phyloP scores from a whole-genome alignment of 2,888 invertebrate species.

The Malacosoma neustria region DNA sequence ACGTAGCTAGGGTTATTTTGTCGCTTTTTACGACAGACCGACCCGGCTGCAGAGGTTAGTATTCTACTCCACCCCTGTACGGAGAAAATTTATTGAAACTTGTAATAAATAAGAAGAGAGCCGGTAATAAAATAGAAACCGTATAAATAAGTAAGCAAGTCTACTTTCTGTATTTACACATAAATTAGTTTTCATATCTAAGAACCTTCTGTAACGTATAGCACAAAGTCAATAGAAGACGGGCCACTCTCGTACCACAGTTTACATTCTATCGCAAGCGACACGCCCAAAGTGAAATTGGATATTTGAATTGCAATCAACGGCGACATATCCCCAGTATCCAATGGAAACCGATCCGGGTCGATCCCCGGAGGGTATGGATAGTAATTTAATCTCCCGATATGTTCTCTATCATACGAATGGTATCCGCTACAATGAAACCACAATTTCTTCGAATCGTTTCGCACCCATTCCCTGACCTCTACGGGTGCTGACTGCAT shows the following conservation, averaged over 20 bases:
- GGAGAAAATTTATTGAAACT: too few relatives aligned
- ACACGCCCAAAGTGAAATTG: conserved; percentile 45
- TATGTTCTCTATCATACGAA: conserved; percentile 51
- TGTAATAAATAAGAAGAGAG: too few relatives aligned
- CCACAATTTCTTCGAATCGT: conserved; percentile 35
- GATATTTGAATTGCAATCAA: conserved; percentile 50
- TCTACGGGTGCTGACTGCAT: conserved; percentile 26
- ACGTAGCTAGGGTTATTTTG: too few relatives aligned
- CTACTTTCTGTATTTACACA: too few relatives aligned
- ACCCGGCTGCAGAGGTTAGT: too few relatives aligned
- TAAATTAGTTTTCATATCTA: too few relatives aligned
- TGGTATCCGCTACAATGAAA: conserved; percentile 45
- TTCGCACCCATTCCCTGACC: conserved; percentile 37
- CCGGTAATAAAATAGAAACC: too few relatives aligned
- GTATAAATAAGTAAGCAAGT: too few relatives aligned
- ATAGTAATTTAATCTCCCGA: conserved; percentile 45
- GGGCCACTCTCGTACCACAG: conserved; percentile 50
- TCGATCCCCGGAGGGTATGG: conserved; percentile 59
- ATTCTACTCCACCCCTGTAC: too few relatives aligned
- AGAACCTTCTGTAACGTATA: conserved; percentile 28
- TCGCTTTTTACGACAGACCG: too few relatives aligned
- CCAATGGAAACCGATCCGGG: conserved; percentile 35
- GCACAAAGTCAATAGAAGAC: conserved; percentile 38
- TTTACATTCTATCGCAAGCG: conserved; percentile 47
- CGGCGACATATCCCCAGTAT: conserved; percentile 26